Evolutionary conservation across 2,888 invertebrate species (phyloP), one percentile per base, ranked within the genome.

Genomic region (Merodon equestris): DNA sequence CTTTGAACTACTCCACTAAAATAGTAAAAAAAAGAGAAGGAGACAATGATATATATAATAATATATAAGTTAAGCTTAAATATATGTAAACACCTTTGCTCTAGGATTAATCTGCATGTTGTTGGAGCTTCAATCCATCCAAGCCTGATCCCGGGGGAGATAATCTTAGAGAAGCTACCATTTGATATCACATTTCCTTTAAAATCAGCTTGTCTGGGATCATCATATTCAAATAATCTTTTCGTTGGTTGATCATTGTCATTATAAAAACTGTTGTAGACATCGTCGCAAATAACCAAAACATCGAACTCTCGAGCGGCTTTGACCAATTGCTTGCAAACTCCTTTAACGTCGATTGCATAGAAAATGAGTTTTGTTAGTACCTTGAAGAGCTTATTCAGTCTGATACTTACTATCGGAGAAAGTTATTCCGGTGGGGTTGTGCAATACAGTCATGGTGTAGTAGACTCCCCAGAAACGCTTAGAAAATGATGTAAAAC

Each of bases 71-170:
- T n/a, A n/a, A n/a, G n/a, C n/a, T n/a, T n/a, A 27, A 27, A 27
- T 27, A 7, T 27, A 27, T 54, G n/a, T n/a, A n/a, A n/a, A n/a
- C n/a, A 56, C 74, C 86, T 87, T 83, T 89, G 60, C 61, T 87
- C 86, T 1, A 91, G 81, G 34, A 87, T 83, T 0, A 86, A 84
- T 40, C 89, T 88, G 12, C 90, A 77, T 18, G 88, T 86, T 1
- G 89, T 84, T 1, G 91, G 89, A 15, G 90, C 89, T 84, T 93
- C 93, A 27, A 93, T 86, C 93, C 93, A 93, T 3, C 93, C 93
- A n/a, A 92, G 84, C 12, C 93, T 88, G 13, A 93, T 83, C 0
- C 92, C 92, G 0, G 93, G 93, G 0, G 90, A 91, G 64, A 93
- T 85, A 53, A 92, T 90, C 86, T 93, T 93, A 0, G 93, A 92